Evolutionary conservation across 2,797 vertebrate genomes (phyloP).

Genomic region (Yasuhikotakia modesta): DNA sequence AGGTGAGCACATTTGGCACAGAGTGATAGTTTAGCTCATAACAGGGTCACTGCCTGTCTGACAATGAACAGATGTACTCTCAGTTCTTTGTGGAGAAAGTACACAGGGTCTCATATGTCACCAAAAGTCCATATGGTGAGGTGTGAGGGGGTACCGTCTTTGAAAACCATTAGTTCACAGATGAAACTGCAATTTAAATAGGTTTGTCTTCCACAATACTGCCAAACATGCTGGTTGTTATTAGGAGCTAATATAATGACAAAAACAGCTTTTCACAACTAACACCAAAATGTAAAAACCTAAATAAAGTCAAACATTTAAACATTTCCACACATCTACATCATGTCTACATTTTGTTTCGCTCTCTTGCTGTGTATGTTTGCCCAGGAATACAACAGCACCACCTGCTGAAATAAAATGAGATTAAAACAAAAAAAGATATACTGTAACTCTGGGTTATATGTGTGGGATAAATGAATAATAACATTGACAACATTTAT

Average conservation of each 20-base stretch:
- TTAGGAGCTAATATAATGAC: slow-evolving; percentile 57
- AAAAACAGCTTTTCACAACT: slow-evolving; percentile 57
- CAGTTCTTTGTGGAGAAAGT: slow-evolving; percentile 28
- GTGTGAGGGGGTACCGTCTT: slow-evolving; percentile 53
- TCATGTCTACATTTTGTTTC: not conserved
- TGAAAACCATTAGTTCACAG: slow-evolving; percentile 64
- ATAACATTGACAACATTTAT: not conserved
- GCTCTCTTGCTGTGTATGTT: no score
- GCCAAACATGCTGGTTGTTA: slow-evolving; percentile 36
- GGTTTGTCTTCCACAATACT: slow-evolving; percentile 42
- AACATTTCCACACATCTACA: no score
- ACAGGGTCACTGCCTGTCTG: slow-evolving; percentile 25
- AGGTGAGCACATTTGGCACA: slow-evolving; percentile 21
- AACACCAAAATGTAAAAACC: slow-evolving; percentile 2
- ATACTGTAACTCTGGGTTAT: no score
- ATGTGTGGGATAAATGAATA: not conserved
- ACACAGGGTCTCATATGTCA: slow-evolving; percentile 31
- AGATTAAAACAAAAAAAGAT: slow-evolving; percentile 7
- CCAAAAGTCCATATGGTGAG: slow-evolving; percentile 61
- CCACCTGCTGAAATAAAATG: slow-evolving; percentile 65
- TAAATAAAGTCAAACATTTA: no score
- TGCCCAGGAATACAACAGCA: slow-evolving; percentile 60
- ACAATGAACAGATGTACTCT: slow-evolving; percentile 48
- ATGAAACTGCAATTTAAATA: slow-evolving; percentile 41
- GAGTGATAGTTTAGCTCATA: slow-evolving; percentile 17